phyloP scores from a whole-genome alignment of 2,888 invertebrate species.

The Ormyrus labotus region DNA sequence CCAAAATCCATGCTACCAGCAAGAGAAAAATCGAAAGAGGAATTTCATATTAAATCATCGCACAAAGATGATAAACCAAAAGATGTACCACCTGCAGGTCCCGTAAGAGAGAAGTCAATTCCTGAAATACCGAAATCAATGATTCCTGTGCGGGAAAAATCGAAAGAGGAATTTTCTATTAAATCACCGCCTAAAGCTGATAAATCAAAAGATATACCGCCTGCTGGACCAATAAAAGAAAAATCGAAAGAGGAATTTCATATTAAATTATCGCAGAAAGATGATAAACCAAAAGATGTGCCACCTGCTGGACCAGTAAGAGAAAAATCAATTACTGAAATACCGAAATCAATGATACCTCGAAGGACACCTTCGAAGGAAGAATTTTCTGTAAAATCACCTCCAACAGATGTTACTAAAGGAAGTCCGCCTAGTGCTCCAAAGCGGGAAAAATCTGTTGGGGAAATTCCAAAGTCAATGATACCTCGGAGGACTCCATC shows the following conservation, averaged over 20 bases:
- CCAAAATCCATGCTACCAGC: not conserved
- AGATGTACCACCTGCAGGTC: not conserved
- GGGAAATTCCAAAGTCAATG: constrained; percentile 26
- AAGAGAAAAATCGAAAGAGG: constrained; percentile 10
- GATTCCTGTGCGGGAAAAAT: constrained; percentile 6
- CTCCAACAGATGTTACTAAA: not conserved
- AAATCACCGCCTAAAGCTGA: not conserved
- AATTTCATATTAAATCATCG: not conserved
- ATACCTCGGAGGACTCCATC: constrained; percentile 7
- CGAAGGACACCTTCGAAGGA: constrained; percentile 11
- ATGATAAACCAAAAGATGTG: no score
- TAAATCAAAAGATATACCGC: not conserved
- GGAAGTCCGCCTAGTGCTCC: not conserved
- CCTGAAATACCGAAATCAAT: not conserved
- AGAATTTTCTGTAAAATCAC: constrained; percentile 20
- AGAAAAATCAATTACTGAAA: constrained; percentile 40
- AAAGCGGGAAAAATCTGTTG: constrained; percentile 5
- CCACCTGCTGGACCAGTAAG: no score
- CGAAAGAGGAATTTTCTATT: not conserved
- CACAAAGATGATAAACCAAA: not conserved
- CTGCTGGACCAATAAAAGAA: not conserved
- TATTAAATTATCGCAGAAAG: not conserved
- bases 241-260: constrained; percentile 1
- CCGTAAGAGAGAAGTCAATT: no score
- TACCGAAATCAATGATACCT: constrained; percentile 25